Base-by-base conservation (phyloP, 2,888 invertebrate species). In the Agrotis segetum region DNA sequence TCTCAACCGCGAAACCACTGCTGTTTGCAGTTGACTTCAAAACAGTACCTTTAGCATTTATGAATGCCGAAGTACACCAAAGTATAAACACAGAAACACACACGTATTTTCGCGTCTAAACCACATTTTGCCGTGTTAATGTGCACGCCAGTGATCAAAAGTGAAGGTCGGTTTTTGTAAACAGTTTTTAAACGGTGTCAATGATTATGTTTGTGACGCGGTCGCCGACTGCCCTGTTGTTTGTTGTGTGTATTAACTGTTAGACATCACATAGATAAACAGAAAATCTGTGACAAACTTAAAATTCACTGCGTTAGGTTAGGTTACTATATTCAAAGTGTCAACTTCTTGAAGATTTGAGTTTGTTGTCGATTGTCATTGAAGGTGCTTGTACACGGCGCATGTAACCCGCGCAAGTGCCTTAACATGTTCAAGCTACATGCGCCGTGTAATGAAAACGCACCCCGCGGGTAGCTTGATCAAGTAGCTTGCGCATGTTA, bases 171-270 rank as follows among this genome's bases (percentile, higher is more conserved):
- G 3, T 17, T 29, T 40, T 40, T 14, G 14, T 53, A 21, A 49
- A 71, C n/a, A 49, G 19, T 13, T 29, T 29, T 40, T 44, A 47
- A 74, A 74, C 9, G 13, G 40, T 74, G 29, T 53, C 64, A 53
- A 40, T 73, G 6, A 74, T 21, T 40, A 71, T 72, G 29, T 21
- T 9, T 9, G 16, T 50, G 67, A 29, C 24, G 19, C 40, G 17
- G 24, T 40, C 34, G n/a, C 34, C 11, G 29, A 29, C 19, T 9
- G 29, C 13, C 7, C 16, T 13, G 24, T 13, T 16, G 21, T 64
- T 59, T 59, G n/a, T 13, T 19, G 19, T 52, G 29, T 19, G 11
- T 34, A 47, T 24, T n/a, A n/a, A 47, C 47, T 47, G 19, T 5
- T 29, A 47, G 47, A 62, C 24, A 14, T n/a, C 6, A 46, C 14